Percentiles rank a stretch among this genome's conserved stretches.
Conservation (phyloP, 2,888 invertebrate species). For the Heliconius ismenius region DNA sequence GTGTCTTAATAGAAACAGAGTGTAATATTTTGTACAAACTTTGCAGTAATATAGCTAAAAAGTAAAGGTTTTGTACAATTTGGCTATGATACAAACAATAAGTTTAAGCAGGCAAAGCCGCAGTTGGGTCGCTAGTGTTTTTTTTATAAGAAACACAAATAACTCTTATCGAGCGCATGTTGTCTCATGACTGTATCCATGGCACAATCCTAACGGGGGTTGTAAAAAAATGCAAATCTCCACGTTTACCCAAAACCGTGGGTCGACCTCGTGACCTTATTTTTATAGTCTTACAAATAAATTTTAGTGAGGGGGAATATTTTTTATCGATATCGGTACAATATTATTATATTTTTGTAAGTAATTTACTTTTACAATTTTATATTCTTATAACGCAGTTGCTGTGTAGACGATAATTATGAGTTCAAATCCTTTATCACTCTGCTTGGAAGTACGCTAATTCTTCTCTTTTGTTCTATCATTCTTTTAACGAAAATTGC, state of each 20-base stretch:
- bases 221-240: constrained; percentile 45
- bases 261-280: constrained; percentile 67
- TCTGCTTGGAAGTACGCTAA: neutral
- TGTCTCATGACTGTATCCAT: constrained; percentile 16
- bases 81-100: neutral
- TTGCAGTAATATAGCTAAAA: neutral
- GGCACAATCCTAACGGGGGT: constrained; percentile 29
- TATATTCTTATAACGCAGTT: no score
- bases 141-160: constrained; percentile 5
- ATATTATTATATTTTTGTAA: neutral
- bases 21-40: neutral
- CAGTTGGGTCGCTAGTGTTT: neutral
- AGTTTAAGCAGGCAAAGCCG: neutral
- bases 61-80: neutral
- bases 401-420: neutral
- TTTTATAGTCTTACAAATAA: constrained; percentile 55
- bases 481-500: neutral
- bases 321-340: constrained; percentile 34
- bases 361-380: no score
- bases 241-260: constrained; percentile 54
- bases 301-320: constrained; percentile 47
- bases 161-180: constrained; percentile 1
- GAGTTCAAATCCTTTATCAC: neutral
- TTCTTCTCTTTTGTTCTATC: neutral
- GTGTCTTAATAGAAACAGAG: neutral